Evolutionary conservation across 2,888 invertebrate species (phyloP), one percentile per base, ranked within the genome.

Genomic region (Cacoxenus indagator): DNA sequence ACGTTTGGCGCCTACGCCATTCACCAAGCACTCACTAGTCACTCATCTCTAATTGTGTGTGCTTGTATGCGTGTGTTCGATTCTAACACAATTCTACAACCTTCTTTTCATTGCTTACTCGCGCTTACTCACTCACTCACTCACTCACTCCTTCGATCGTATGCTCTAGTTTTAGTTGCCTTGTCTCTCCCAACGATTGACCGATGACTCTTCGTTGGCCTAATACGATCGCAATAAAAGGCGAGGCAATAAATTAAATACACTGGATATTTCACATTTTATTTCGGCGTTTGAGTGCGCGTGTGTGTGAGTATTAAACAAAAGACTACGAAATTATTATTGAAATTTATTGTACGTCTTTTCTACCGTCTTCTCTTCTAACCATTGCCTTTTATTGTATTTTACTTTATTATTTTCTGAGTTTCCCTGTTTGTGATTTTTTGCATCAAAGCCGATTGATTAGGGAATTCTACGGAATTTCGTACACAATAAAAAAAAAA

Each of bases 341-440:
- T 78, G 69, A 75, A 79, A 79, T 78, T 79, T 78, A 79, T 78
- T 76, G 72, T 72, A 75, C 71, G 73, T 73, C 74, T 70, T 67
- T n/a, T n/a, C n/a, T n/a, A n/a, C n/a, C n/a, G n/a, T n/a, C n/a
- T n/a, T n/a, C 37, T 37, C 37, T 37, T 37, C 14, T 27, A 46
- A 57, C 54, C 57, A 54, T 54, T 54, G 24, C 26, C 3, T 54
- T 26, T 59, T 64, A 68, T 72, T 71, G 68, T 71, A 54, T 37
- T 59, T n/a, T 51, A n/a, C 31, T 65, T 57, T 46, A 55, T 45
- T 11, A 45, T 48, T 31, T 46, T 66, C 61, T 19, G 19, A 46
- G 43, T n/a, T 64, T 31, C 19, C 51, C 43, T 67, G 19, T 64
- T 67, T 37, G 4, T 24, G 43, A 64, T 64, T 70, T n/a, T 75